phyloP scores from a whole-genome alignment of 1,140 invertebrate genomes.

The Protaetia brevitarsis region DNA sequence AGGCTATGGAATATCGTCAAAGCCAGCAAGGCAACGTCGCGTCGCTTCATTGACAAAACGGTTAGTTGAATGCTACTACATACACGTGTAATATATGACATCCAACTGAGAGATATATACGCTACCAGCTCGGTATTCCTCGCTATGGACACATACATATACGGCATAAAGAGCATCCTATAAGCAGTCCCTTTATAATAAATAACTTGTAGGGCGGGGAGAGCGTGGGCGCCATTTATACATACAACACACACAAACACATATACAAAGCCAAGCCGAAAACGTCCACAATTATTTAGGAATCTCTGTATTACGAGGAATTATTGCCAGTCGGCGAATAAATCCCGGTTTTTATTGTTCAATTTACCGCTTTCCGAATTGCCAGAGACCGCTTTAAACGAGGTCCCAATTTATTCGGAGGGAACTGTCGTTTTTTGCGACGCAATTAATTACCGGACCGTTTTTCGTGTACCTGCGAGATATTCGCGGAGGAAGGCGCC shows the following conservation, averaged over 20 bases:
- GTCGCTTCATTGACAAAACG: neutral
- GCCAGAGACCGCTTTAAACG: neutral
- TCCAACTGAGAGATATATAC: conserved; percentile 27
- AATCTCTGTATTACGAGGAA: neutral
- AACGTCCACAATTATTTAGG: neutral
- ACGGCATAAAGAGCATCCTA: neutral
- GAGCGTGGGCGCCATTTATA: neutral
- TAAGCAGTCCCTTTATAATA: neutral
- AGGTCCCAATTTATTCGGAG: neutral
- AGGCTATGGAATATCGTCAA: conserved; percentile 4
- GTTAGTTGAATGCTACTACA: conserved; percentile 24
- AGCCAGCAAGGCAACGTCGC: neutral
- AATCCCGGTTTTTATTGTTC: neutral
- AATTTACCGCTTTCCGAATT: neutral
- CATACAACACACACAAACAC: neutral
- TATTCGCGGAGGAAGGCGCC: neutral
- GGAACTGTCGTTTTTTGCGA: neutral
- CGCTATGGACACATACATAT: no score
- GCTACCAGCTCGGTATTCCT: neutral
- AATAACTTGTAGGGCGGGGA: neutral
- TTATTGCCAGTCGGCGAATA: neutral
- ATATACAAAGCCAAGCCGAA: neutral
- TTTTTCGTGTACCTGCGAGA: neutral
- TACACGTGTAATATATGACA: conserved; percentile 22
- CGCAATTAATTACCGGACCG: neutral